Evolutionary conservation across 53 echinoderm and acorn worm species (phyloP).

Genomic region (Holothuria scabra): DNA sequence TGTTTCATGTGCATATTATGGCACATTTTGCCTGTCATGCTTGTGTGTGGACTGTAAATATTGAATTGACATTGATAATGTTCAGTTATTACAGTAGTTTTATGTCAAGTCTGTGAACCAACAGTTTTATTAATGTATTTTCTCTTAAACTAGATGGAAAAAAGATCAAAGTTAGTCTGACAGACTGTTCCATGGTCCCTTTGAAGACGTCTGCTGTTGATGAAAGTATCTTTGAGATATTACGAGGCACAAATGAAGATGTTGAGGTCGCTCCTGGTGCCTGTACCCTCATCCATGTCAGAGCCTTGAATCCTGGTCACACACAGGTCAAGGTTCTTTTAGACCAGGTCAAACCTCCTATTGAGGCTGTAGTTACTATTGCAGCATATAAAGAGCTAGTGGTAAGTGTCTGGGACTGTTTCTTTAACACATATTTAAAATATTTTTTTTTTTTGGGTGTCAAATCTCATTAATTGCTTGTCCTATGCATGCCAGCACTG

Average conservation of each 20-base stretch:
- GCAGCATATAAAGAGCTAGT: constrained; percentile 80
- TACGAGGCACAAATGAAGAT: constrained; percentile 56
- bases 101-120: no score
- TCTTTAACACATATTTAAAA: no score
- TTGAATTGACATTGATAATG: no score
- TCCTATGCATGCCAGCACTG: no score
- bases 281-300: constrained; percentile 81
- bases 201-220: constrained; percentile 66
- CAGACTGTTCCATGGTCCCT: constrained; percentile 77
- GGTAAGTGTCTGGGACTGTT: constrained; percentile 46
- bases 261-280: constrained; percentile 53
- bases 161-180: constrained; percentile 63
- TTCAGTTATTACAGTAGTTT: no score
- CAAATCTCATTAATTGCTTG: no score
- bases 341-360: constrained; percentile 63
- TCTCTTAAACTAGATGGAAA: constrained; percentile 18
- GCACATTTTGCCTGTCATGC: no score
- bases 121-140: no score
- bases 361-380: constrained; percentile 85
- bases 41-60: no score
- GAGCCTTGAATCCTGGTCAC: constrained; percentile 83
- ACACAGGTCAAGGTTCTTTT: constrained; percentile 83
- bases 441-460: no score
- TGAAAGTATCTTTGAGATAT: constrained; percentile 65
- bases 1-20: no score